phyloP scores from a whole-genome alignment of 1,140 invertebrate species.

The Zaprionus lachaisei region DNA sequence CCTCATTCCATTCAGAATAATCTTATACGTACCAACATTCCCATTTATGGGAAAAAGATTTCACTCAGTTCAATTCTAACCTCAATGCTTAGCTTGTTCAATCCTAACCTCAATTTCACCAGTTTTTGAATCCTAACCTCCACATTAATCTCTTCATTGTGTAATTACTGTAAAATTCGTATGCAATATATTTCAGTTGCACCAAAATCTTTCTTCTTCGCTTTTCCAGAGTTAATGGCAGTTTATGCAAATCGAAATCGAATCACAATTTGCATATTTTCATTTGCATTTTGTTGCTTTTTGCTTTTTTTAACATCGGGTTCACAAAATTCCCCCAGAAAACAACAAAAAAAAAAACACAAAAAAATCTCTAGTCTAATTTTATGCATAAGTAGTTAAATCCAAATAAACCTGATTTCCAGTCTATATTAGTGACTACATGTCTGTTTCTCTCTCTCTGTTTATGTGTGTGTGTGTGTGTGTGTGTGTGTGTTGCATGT shows the following conservation, averaged over 20 bases:
- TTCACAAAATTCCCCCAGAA: constrained; percentile 10
- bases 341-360: not conserved
- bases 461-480: not conserved
- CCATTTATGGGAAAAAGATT: no score
- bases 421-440: constrained; percentile 17
- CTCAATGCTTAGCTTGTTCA: not conserved
- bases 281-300: not conserved
- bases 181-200: not conserved
- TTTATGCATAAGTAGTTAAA: constrained; percentile 34
- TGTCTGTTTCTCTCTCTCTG: not conserved
- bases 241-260: constrained; percentile 27
- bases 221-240: constrained; percentile 17
- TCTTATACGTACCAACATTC: no score
- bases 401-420: constrained; percentile 32
- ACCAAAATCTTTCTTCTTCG: constrained; percentile 2
- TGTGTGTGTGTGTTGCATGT: not conserved
- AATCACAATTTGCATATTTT: constrained; percentile 25
- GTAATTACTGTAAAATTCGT: constrained; percentile 19
- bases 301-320: not conserved
- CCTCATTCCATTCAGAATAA: no score
- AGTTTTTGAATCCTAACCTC: not conserved
- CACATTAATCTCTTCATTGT: constrained; percentile 7
- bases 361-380: constrained; percentile 28
- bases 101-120: constrained; percentile 3
- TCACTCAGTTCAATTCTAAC: no score